A percentile compares a stretch with the other conserved stretches of the same genome.
These are phyloP conservation scores for Drosophila antonietae DNA, from an alignment of 2,888 invertebrate species.

Conservation along the genomic window DNA sequence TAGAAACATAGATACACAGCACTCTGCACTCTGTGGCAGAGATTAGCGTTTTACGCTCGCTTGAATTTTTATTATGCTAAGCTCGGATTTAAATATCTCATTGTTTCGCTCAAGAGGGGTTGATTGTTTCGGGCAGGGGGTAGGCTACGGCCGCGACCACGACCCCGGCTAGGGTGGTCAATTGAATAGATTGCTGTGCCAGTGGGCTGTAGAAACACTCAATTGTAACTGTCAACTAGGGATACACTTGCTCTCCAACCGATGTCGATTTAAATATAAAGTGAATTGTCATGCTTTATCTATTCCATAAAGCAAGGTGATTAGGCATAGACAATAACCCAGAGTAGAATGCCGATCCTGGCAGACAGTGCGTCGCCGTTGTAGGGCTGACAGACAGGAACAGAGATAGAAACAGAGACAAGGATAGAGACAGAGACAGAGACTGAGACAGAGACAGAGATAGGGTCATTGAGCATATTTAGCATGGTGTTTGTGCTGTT, in stretches of 20 bases:
- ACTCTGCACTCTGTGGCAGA: slow-evolving; percentile 60
- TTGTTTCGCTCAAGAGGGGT: slow-evolving; percentile 74
- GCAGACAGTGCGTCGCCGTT: slow-evolving; percentile 70
- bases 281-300: slow-evolving; percentile 44
- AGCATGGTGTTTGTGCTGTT: slow-evolving; percentile 41
- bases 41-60: slow-evolving; percentile 85
- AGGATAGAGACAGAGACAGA: too few species aligned
- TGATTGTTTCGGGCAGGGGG: slow-evolving; percentile 48
- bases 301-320: slow-evolving; percentile 42
- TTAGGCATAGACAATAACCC: slow-evolving; percentile 37
- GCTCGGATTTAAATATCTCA: slow-evolving; percentile 75
- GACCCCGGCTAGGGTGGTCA: slow-evolving; percentile 31
- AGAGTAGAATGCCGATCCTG: slow-evolving; percentile 54
- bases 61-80: slow-evolving; percentile 83
- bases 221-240: slow-evolving; percentile 31
- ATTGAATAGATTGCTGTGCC: slow-evolving; percentile 14
- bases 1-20: slow-evolving; percentile 43
- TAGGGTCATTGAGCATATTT: slow-evolving; percentile 49
- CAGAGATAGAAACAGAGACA: too few species aligned
- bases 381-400: background rate
- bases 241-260: slow-evolving; percentile 24
- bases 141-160: slow-evolving; percentile 6
- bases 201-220: slow-evolving; percentile 8
- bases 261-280: slow-evolving; percentile 39
- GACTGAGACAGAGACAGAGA: background rate